Conservation (phyloP, 2,888 invertebrate genomes). For the Resseliella maxima region DNA sequence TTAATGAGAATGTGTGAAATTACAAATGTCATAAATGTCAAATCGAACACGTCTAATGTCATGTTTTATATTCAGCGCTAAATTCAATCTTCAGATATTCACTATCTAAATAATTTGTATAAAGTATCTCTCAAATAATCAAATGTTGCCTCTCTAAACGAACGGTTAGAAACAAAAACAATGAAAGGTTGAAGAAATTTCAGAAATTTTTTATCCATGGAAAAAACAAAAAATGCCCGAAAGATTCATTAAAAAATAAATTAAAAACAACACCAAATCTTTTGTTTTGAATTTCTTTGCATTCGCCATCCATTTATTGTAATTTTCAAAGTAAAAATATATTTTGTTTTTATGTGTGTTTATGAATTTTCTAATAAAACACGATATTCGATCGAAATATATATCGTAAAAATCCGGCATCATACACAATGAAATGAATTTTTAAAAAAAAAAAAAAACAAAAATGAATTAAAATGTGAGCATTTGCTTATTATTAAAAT, state of each 20-base stretch:
- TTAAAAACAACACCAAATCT: background rate
- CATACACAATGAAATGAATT: background rate
- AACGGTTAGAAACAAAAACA: too few relatives aligned
- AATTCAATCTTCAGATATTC: too few relatives aligned
- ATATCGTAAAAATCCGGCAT: background rate
- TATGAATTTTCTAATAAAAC: constrained; percentile 16
- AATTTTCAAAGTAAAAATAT: background rate
- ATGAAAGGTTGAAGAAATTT: too few relatives aligned
- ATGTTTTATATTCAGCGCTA: too few relatives aligned
- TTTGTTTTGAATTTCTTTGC: background rate
- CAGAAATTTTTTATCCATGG: too few relatives aligned
- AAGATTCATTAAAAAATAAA: background rate
- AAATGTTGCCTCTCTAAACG: too few relatives aligned
- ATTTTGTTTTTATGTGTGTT: background rate
- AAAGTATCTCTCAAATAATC: too few relatives aligned
- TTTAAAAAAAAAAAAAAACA: too few relatives aligned
- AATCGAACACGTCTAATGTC: background rate
- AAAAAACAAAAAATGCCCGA: background rate
- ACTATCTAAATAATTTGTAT: too few relatives aligned
- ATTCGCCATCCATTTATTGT: background rate
- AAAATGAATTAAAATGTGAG: constrained; percentile 4
- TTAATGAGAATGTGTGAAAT: background rate
- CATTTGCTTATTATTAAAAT: background rate
- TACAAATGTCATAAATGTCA: background rate
- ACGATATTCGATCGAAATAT: background rate